phyloP scores from a whole-genome alignment of 2,888 invertebrate genomes.

The Saturnia japonica region DNA sequence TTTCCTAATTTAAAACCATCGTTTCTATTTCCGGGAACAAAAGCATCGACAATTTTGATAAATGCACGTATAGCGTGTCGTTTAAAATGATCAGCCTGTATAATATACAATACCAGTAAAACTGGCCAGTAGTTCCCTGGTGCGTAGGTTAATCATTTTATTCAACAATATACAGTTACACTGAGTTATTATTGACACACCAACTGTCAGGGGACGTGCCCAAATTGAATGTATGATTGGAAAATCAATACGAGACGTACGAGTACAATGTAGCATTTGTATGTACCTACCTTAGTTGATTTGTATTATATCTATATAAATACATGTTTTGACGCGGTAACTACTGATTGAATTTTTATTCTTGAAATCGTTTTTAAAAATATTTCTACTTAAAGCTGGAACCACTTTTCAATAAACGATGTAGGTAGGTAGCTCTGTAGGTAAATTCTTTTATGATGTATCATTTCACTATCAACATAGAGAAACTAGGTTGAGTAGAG shows the following conservation, averaged over 20 bases:
- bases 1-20: constrained; percentile 12
- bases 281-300: not conserved
- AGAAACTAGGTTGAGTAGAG: too few relatives aligned
- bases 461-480: too few relatives aligned
- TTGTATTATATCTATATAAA: too few relatives aligned
- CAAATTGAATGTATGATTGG: constrained; percentile 66
- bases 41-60: constrained; percentile 29
- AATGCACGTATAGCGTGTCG: constrained; percentile 34
- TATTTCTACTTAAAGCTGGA: not conserved
- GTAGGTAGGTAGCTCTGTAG: too few relatives aligned
- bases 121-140: constrained; percentile 20
- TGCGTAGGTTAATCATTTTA: constrained; percentile 77
- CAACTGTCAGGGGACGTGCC: constrained; percentile 67
- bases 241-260: constrained; percentile 58
- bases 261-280: constrained; percentile 6
- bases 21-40: constrained; percentile 11
- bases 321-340: too few relatives aligned
- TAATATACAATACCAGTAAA: not conserved
- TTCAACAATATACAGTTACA: constrained; percentile 76
- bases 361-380: not conserved
- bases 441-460: too few relatives aligned
- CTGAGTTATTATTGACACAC: constrained; percentile 76
- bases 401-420: too few relatives aligned
- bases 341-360: not conserved
- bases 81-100: constrained; percentile 35